Evolutionary conservation across 2,113 vertebrate species (phyloP).

Genomic region (Micronisus gabar): DNA sequence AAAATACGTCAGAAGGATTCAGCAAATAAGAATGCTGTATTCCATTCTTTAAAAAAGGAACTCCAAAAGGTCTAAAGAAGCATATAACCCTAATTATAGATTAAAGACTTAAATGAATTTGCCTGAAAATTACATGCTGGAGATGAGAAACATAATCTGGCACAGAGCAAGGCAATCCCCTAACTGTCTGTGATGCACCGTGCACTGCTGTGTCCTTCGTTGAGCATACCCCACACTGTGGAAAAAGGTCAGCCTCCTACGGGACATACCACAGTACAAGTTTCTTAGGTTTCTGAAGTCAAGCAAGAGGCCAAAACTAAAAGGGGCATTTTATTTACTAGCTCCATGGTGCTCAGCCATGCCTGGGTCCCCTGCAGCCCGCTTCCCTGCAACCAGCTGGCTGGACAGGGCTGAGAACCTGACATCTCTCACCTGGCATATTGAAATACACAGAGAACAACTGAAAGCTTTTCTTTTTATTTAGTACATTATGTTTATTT

Average conservation of each 20-base stretch:
- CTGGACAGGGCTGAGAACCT: not conserved
- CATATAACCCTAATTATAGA: slow-evolving; percentile 10
- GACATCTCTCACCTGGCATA: not conserved
- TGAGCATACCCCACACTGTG: not conserved
- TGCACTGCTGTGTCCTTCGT: not conserved
- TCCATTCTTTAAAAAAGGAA: not conserved
- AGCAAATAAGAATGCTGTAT: not conserved
- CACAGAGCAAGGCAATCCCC: not conserved
- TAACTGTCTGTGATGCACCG: not conserved
- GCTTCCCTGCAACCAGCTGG: fast-evolving
- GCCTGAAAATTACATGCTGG: not conserved
- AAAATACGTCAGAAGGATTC: not conserved
- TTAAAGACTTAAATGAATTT: not conserved
- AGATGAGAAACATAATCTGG: not conserved
- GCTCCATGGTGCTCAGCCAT: fast-evolving
- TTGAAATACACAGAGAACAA: not conserved
- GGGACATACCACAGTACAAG: not conserved
- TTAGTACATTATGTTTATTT: not conserved
- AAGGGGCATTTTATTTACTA: not conserved
- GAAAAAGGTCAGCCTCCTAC: not conserved
- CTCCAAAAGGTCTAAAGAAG: not conserved
- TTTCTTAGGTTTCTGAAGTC: not conserved
- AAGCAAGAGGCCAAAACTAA: not conserved
- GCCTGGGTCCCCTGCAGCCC: fast-evolving
- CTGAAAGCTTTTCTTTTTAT: not conserved